Base-by-base conservation (phyloP, 2,797 vertebrate species). In the Sarcophilus harrisii region DNA sequence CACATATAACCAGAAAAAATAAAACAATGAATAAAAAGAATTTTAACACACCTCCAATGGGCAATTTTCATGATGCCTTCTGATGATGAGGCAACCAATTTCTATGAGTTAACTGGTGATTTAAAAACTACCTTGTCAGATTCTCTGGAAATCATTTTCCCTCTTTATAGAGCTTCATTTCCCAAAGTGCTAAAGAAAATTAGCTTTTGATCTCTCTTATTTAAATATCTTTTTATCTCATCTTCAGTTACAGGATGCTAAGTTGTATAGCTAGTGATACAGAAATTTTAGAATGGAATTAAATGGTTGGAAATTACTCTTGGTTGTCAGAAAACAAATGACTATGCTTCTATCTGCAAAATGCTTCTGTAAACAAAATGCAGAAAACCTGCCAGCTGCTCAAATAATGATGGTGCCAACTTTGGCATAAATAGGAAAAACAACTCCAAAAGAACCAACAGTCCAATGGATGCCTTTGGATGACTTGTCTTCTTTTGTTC, bases 381-480 rank as follows among this genome's bases (percentile, higher is more conserved):
- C 4, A 93, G 93, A 54, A 95, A 96, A 93, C 55, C 89, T 95
- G 95, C 58, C 81, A 97, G 92, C 11, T 49, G 3, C 10, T n/a
- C 87, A 66, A 91, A 95, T 97, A 92, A 28, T 73, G 13, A 96
- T 29, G 11, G 32, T 1, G 58, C 10, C 49, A 93, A 29, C 90
- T 90, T 55, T 38, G 58, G n/a, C 11, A 97, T 94, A 96, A 94
- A 93, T 90, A 58, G 57, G 32, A 89, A 95, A 96, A 60, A 92
- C 49, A 29, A 24, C 57, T 96, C 60, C 38, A 96, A 93, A 97
- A 58, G 93, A 97, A 96, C 57, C 94, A 90, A 9, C 29, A 30
- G 13, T 30, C 8, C 90, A 30, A 29, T 18, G 55, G 30, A 16
- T 52, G 55, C 58, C 95, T 92, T 38, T 16, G 16, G 92, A 87